Percentiles rank a stretch among this genome's conserved stretches.
Conservation (phyloP, 2,113 vertebrate species). For the Chaetops frenatus region DNA sequence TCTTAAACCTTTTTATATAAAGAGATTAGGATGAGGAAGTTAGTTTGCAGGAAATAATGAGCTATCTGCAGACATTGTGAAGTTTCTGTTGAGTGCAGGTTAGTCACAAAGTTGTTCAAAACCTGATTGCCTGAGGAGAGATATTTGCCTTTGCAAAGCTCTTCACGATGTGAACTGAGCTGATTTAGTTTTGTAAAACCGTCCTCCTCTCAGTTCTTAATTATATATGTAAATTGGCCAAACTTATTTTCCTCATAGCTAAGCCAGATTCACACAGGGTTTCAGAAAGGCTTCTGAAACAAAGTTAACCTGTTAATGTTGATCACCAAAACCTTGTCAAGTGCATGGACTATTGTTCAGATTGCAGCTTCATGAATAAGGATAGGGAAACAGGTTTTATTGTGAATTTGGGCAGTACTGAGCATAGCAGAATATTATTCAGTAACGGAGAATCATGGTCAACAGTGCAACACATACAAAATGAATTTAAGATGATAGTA, state of each 20-base stretch:
- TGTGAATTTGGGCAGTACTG: background rate
- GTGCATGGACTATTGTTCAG: background rate
- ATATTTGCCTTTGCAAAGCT: background rate
- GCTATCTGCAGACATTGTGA: background rate
- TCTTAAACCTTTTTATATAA: background rate
- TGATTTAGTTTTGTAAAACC: background rate
- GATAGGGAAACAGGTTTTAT: background rate
- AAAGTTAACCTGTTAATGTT: background rate
- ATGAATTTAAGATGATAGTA: background rate
- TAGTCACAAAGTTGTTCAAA: background rate
- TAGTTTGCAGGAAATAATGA: background rate
- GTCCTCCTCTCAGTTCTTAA: background rate
- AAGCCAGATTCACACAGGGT: background rate
- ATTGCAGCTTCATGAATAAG: background rate
- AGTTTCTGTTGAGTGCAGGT: background rate
- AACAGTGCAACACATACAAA: background rate
- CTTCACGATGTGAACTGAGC: background rate
- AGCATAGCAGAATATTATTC: background rate
- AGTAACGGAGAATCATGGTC: background rate
- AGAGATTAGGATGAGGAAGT: background rate
- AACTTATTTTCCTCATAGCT: background rate
- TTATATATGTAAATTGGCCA: background rate
- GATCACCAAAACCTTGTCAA: background rate
- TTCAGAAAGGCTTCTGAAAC: background rate
- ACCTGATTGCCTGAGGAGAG: background rate